These are phyloP conservation scores for Zaprionus davidi DNA, from an alignment of 1,140 invertebrate genomes.

Conservation along the genomic window DNA sequence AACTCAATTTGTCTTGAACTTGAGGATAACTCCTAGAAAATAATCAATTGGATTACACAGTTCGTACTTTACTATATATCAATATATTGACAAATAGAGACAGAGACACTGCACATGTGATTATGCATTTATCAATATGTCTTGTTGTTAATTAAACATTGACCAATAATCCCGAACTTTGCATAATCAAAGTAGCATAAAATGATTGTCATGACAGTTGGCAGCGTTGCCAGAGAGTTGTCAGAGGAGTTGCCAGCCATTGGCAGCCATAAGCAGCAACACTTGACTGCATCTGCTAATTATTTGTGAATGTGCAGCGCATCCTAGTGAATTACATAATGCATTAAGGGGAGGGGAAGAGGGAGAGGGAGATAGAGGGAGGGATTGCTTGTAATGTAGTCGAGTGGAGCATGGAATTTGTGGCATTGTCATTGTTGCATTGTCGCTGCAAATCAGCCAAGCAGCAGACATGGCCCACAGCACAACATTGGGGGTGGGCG, in stretches of 20 bases:
- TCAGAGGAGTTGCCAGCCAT: neutral
- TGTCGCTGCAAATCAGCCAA: neutral
- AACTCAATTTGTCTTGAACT: neutral
- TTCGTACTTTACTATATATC: neutral
- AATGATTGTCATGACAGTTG: conserved; percentile 36
- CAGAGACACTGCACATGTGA: neutral
- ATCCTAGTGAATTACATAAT: conserved; percentile 28
- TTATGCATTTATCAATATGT: neutral
- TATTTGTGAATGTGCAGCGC: conserved; percentile 50
- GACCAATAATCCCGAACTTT: conserved; percentile 39
- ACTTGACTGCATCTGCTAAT: conserved; percentile 56
- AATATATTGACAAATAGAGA: neutral
- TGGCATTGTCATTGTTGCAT: conserved; percentile 20
- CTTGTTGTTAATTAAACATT: conserved; percentile 34
- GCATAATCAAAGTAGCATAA: conserved; percentile 53
- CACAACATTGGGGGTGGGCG: neutral
- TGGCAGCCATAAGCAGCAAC: conserved; percentile 26
- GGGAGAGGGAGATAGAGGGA: neutral
- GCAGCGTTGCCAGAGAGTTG: neutral
- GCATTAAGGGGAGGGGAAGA: neutral
- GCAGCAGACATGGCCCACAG: neutral
- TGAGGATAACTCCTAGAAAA: neutral
- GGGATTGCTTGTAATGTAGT: neutral
- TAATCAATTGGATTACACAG: neutral
- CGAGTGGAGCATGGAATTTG: conserved; percentile 1